Evolutionary conservation across 2,888 invertebrate species (phyloP).

Genomic region (Torymus aiolomorphi): DNA sequence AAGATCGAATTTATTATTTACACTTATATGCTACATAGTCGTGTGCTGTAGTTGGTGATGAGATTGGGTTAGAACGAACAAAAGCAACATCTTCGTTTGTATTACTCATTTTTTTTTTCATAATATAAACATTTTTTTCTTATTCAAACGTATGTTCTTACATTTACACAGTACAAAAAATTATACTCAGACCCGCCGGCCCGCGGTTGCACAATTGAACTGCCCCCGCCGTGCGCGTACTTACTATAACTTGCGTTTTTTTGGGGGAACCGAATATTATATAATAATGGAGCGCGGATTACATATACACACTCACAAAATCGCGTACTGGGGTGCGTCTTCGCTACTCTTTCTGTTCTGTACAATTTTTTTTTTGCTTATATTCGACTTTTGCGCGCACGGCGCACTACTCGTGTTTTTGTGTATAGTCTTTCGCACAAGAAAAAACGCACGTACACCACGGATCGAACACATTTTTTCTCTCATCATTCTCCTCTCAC

Average conservation of each 20-base stretch:
- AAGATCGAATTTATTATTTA: slow-evolving; percentile 54
- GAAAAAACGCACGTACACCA: slow-evolving; percentile 49
- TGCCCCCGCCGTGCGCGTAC: neutral
- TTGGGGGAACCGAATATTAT: slow-evolving; percentile 61
- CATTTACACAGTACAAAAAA: slow-evolving; percentile 92
- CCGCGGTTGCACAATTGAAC: slow-evolving; percentile 70
- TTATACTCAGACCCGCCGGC: slow-evolving; percentile 77
- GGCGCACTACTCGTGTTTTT: slow-evolving; percentile 27
- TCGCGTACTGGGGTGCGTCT: too few species aligned
- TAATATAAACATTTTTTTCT: slow-evolving; percentile 77
- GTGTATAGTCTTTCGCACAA: slow-evolving; percentile 48
- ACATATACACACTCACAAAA: too few species aligned
- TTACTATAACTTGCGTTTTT: slow-evolving; percentile 68
- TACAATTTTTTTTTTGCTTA: too few species aligned
- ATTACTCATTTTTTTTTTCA: slow-evolving; percentile 61
- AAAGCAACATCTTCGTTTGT: slow-evolving; percentile 46
- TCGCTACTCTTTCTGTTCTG: too few species aligned
- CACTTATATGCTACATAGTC: slow-evolving; percentile 53
- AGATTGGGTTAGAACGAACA: slow-evolving; percentile 44
- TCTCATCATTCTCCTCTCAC: slow-evolving; percentile 21
- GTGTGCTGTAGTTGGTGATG: slow-evolving; percentile 26
- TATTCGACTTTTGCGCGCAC: too few species aligned
- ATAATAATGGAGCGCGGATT: neutral
- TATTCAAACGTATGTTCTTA: slow-evolving; percentile 86
- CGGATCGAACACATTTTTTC: slow-evolving; percentile 50